Base-by-base conservation (phyloP, 2,888 invertebrate genomes). In the Linyphia triangularis region DNA sequence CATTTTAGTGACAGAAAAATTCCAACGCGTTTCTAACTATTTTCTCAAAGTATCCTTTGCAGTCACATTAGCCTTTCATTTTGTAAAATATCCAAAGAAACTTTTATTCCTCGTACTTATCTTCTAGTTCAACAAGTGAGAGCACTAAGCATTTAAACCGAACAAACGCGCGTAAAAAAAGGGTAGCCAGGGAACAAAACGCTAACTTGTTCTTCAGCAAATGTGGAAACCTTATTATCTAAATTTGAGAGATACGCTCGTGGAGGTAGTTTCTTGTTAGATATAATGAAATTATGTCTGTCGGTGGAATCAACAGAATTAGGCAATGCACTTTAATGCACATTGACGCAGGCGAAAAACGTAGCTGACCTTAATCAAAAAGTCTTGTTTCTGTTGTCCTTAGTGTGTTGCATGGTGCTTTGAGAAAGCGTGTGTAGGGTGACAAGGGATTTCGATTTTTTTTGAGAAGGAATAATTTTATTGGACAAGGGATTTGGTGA, bases 291-390 rank as follows among this genome's bases (percentile, higher is more conserved):
- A 81, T 81, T 81, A 81, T 70, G 37, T 57, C n/a, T 24, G 57
- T 4, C 43, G 22, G 22, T 10, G 69, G 59, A 81, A 81, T 69
- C 69, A 70, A 69, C 33, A 59, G 81, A 69, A 81, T 81, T 81
- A 81, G 69, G 69, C 59, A 70, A 69, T 81, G 81, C n/a, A 28
- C 69, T 81, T 81, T 81, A 81, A 81, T 81, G 81, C 37, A 28
- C 67, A 43, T 37, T n/a, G 69, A 59, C 24, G 69, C 19, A 81
- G 19, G 59, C 57, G 67, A 70, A 81, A 81, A 81, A 69, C 69
- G 24, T 51, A 24, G 57, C 51, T 59, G 81, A 69, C 81, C 69
- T 81, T 67, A 69, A 57, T 28, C 10, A 69, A 81, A 81, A 81
- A 81, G 81, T 57, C 33, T 33, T 26, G 81, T 70, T 81, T 70